Conservation (phyloP, 2,113 vertebrate genomes). For the Turdus rufiventris region DNA sequence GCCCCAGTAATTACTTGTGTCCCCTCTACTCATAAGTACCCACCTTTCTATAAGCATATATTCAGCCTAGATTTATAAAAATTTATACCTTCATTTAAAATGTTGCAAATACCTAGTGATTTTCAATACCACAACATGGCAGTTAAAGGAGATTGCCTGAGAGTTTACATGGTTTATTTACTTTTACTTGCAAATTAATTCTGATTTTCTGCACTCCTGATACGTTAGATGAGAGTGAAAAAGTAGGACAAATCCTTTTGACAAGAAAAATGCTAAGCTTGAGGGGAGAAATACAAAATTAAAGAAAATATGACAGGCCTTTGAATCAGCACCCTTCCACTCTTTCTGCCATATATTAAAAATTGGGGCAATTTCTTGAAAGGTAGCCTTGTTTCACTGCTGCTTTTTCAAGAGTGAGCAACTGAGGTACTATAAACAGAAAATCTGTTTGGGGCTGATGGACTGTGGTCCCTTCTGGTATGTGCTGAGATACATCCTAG, state of each 20-base stretch:
- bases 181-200: constrained; percentile 11
- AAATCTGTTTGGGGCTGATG: background rate
- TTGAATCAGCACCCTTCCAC: background rate
- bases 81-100: background rate
- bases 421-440: background rate
- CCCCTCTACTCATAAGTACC: background rate
- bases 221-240: background rate
- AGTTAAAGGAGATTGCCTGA: background rate
- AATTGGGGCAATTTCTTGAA: background rate
- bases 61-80: background rate
- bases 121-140: background rate
- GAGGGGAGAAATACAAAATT: background rate
- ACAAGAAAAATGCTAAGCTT: background rate
- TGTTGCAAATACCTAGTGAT: background rate
- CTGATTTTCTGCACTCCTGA: background rate
- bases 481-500: background rate
- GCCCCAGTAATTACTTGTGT: background rate
- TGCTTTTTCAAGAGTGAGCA: background rate
- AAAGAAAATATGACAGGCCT: background rate
- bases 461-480: background rate
- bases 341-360: background rate
- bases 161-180: background rate
- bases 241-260: background rate
- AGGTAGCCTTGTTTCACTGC: background rate
- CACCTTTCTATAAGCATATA: background rate